Conservation (phyloP, 2,113 vertebrate genomes). For the Vicugna pacos region DNA sequence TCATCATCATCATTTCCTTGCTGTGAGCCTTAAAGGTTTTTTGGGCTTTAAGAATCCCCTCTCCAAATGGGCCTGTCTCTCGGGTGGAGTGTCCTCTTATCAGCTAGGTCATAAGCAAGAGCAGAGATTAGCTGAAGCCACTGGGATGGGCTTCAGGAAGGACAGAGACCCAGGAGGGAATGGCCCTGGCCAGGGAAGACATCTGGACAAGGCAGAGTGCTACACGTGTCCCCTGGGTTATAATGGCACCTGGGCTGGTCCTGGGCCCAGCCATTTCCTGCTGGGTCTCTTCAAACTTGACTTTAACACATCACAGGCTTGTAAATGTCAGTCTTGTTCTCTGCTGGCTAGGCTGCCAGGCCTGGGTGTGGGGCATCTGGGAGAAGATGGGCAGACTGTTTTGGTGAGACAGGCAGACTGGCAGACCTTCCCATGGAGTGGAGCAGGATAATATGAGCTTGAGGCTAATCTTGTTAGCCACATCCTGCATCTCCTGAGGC, state of each 20-base stretch:
- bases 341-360: background rate
- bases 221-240: accelerated
- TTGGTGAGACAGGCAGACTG: background rate
- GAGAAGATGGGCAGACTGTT: background rate
- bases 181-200: accelerated
- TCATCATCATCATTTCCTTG: background rate
- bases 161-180: background rate
- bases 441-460: background rate
- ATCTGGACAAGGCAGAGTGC: accelerated
- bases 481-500: background rate
- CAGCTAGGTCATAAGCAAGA: background rate
- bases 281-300: background rate
- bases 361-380: background rate
- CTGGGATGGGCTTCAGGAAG: background rate
- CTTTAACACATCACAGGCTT: background rate
- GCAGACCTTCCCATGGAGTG: background rate
- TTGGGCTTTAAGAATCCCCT: background rate
- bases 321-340: background rate
- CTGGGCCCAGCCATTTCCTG: background rate
- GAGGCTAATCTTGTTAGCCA: slow-evolving; percentile 11
- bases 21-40: background rate
- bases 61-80: background rate
- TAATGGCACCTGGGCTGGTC: background rate
- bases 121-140: background rate
- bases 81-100: background rate